phyloP scores from a whole-genome alignment of 2,113 vertebrate species.

The Pipra filicauda region DNA sequence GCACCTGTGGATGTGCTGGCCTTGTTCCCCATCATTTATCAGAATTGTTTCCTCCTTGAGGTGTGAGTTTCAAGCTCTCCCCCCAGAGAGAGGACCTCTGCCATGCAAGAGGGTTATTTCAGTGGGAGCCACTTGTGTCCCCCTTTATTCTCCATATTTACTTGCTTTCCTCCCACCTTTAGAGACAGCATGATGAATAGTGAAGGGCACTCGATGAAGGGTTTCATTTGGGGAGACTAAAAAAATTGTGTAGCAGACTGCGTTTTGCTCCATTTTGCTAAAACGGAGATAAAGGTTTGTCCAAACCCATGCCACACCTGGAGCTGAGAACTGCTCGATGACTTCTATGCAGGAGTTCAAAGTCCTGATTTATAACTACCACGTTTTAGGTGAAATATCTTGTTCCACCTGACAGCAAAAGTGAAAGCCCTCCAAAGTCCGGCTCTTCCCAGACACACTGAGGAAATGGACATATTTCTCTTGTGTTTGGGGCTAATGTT shows the following conservation, averaged over 20 bases:
- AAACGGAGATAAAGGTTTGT: background rate
- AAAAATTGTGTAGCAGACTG: background rate
- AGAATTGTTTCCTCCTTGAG: background rate
- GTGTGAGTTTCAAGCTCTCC: background rate
- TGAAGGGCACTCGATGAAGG: background rate
- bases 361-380: background rate
- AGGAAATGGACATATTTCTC: background rate
- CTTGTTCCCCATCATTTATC: background rate
- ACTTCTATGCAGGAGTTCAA: background rate
- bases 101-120: background rate
- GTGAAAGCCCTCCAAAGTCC: background rate
- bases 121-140: background rate
- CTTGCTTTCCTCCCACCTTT: background rate
- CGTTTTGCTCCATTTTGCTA: background rate
- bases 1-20: background rate
- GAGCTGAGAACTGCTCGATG: background rate
- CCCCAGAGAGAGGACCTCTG: background rate
- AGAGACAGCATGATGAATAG: fast-evolving
- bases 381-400: background rate
- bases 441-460: background rate
- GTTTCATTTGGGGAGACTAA: background rate
- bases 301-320: background rate
- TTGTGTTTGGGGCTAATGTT: fast-evolving
- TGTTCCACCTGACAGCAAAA: background rate
- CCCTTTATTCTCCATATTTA: background rate